Conservation (phyloP, 1,140 invertebrate species). For the Aphidius ervi region DNA sequence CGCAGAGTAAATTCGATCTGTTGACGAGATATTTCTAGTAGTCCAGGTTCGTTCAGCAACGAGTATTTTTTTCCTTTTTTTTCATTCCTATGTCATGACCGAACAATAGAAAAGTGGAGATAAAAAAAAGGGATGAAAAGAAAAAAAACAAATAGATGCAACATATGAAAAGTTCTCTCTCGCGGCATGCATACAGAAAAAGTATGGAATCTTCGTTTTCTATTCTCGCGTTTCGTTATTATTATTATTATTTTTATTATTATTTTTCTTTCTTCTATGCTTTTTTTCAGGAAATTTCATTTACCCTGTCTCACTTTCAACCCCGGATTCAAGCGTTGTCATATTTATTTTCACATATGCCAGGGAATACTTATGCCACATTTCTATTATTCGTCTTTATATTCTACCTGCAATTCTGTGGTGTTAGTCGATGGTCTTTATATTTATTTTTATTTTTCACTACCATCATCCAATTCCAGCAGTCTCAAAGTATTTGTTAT, state of each 20-base stretch:
- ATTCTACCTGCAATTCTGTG: neutral
- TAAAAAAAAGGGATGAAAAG: no score
- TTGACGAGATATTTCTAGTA: no score
- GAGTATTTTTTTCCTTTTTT: neutral
- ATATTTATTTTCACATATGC: conserved; percentile 1
- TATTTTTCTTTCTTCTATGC: neutral
- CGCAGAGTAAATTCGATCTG: no score
- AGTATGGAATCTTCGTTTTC: conserved; percentile 3
- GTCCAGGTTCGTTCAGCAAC: neutral
- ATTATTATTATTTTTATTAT: no score
- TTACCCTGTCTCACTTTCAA: neutral
- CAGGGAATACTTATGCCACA: neutral
- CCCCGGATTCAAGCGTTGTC: no score
- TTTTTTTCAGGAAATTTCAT: neutral
- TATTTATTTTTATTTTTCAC: neutral
- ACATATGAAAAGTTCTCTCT: neutral
- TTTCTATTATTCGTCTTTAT: no score
- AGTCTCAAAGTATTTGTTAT: no score
- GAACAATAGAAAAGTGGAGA: neutral
- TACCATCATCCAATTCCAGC: neutral
- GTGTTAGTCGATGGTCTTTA: neutral
- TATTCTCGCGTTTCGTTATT: neutral
- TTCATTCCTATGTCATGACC: neutral
- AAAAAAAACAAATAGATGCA: neutral
- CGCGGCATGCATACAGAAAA: neutral